Conservation (phyloP, 2,888 invertebrate species). For the Xanthorhoe designata region DNA sequence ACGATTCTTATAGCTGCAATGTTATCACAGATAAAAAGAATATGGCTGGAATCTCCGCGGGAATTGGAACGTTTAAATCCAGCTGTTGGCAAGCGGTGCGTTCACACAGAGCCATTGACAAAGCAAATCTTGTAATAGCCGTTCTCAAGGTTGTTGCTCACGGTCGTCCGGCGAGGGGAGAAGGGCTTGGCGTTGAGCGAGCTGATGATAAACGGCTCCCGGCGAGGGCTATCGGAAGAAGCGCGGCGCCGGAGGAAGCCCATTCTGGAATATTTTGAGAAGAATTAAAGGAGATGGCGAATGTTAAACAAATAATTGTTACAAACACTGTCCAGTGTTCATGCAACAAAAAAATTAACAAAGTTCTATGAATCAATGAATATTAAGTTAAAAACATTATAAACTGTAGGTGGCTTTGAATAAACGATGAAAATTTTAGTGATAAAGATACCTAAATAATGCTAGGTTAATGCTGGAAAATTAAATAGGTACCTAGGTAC, state of each 20-base stretch:
- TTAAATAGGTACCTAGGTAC: no score
- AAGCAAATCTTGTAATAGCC: constrained; percentile 86
- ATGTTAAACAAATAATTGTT: neutral
- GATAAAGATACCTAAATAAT: no score
- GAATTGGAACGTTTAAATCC: constrained; percentile 50
- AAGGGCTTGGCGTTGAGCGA: constrained; percentile 74
- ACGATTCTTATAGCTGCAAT: neutral
- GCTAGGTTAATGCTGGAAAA: no score
- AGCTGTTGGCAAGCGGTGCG: constrained; percentile 63
- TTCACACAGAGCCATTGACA: constrained; percentile 85
- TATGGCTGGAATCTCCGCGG: neutral
- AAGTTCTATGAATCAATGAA: no score
- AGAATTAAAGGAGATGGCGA: constrained; percentile 15
- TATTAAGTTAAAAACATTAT: no score
- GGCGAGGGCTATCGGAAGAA: constrained; percentile 84
- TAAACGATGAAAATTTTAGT: no score
- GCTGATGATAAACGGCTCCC: constrained; percentile 74
- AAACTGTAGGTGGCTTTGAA: no score
- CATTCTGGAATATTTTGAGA: constrained; percentile 62
- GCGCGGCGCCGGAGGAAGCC: constrained; percentile 82
- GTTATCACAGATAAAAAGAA: neutral
- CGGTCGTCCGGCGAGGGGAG: constrained; percentile 85
- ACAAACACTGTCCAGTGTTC: neutral
- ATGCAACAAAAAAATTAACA: no score
- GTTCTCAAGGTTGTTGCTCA: constrained; percentile 74